These are phyloP conservation scores for Hyla sarda DNA, from an alignment of 2,113 vertebrate genomes.

Conservation along the genomic window DNA sequence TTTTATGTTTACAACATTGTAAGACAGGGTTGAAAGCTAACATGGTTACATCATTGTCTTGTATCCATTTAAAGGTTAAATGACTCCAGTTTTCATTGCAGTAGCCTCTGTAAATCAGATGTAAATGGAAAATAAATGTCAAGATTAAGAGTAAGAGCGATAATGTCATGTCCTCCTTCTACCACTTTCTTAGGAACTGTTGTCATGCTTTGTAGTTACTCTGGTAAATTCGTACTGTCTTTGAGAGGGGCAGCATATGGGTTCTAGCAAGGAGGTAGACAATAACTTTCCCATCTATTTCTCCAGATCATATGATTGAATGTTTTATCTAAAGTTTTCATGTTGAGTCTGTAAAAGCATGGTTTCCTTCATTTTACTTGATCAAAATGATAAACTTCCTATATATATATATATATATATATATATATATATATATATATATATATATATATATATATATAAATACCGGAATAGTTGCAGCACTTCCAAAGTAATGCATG, in stretches of 20 bases:
- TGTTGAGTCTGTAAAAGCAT: not conserved
- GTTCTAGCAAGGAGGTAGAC: not conserved
- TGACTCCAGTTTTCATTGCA: not conserved
- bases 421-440: not conserved
- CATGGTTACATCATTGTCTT: not conserved
- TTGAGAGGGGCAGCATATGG: not conserved
- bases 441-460: not conserved
- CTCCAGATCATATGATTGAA: not conserved
- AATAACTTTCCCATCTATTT: not conserved
- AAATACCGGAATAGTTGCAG: no score
- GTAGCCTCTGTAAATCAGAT: not conserved
- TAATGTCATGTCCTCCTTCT: not conserved
- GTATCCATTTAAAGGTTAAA: not conserved
- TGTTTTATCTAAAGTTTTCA: not conserved
- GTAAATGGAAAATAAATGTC: conserved; percentile 22
- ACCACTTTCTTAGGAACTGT: not conserved
- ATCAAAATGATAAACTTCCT: no score
- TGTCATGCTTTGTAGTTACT: conserved; percentile 6
- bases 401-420: no score
- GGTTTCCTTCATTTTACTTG: no score
- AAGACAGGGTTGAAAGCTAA: not conserved
- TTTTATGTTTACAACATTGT: not conserved
- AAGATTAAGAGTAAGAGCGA: not conserved
- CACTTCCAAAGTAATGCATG: no score
- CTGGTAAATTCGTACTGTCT: not conserved